Percentiles rank a stretch among this genome's conserved stretches.
Evolutionary conservation across 2,113 vertebrate genomes (phyloP).

Genomic region (Arvicanthis niloticus): DNA sequence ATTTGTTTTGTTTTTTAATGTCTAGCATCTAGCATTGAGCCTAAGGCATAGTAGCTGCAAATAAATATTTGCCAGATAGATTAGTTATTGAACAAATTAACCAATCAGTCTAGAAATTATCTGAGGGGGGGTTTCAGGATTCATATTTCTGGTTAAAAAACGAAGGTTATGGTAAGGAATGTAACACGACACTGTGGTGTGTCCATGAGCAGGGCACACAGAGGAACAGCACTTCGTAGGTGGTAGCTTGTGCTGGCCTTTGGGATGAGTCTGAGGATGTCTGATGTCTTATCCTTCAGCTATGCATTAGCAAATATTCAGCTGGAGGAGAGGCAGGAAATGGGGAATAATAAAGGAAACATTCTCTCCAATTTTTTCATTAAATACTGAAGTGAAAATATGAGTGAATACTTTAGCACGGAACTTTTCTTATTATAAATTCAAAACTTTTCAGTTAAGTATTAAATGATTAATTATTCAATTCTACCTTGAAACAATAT

Average conservation of each 20-base stretch:
- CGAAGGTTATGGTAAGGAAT: neutral
- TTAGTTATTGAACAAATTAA: constrained; percentile 33
- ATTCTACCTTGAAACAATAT: constrained; percentile 72
- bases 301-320: neutral
- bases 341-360: constrained; percentile 22
- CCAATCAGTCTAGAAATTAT: neutral
- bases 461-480: constrained; percentile 80
- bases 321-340: neutral
- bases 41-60: neutral
- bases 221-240: no score
- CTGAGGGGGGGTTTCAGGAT: neutral
- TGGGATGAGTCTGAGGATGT: neutral
- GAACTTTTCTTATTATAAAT: constrained; percentile 74
- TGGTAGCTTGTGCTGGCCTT: neutral
- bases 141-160: neutral
- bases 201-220: neutral
- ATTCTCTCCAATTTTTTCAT: constrained; percentile 49
- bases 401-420: constrained; percentile 61
- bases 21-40: neutral
- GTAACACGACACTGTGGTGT: neutral
- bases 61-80: constrained; percentile 15
- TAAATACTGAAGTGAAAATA: constrained; percentile 56
- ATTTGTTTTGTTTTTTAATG: neutral
- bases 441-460: constrained; percentile 65
- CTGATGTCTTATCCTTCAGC: neutral